Base-by-base conservation (phyloP, 2,797 vertebrate species). In the Leptodactylus fallax region DNA sequence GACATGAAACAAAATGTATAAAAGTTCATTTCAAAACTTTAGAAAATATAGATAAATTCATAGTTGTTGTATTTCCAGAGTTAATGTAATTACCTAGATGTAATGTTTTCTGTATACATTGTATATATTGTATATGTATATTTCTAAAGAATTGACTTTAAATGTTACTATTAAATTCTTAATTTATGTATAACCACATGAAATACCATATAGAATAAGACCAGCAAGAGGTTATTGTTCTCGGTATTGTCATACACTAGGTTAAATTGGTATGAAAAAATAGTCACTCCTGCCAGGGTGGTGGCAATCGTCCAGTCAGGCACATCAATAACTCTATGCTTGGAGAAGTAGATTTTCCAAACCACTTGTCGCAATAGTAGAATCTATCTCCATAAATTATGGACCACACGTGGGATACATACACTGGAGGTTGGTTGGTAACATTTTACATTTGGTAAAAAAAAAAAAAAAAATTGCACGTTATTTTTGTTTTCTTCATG, bases 301-400 rank as follows among this genome's bases (percentile, higher is more conserved):
- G 53, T 77, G 72, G 72, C 72, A 77, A 21, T 77, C 49, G 14
- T 77, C 72, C 72, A 77, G 21, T 12, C 49, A n/a, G 47, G 72
- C 49, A 16, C 72, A 53, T 77, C 72, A 51, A 53, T 77, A 53
- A 53, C n/a, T 21, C 49, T 53, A 51, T 17, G 36, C 17, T 21
- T 21, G 21, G 8, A 51, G 11, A 21, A n/a, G 71, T 21, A 23
- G 49, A 77, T 53, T 77, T 77, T 53, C 21, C n/a, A 51, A 51
- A 53, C 72, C 49, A 23, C 21, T 53, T 77, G 21, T 77, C 21
- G 11, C 14, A 11, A 21, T 51, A 21, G 21, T 49, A 53, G 12
- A 76, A 7, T 51, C 72, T 77, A 23, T 49, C 12, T 51, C 7
- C 19, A 74, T 21, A 53, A 53, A 77, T 77, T 49, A 13, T 13